A percentile compares a stretch with the other conserved stretches of the same genome.
phyloP scores from a whole-genome alignment of 2,113 vertebrate species.

The Monopterus albus region DNA sequence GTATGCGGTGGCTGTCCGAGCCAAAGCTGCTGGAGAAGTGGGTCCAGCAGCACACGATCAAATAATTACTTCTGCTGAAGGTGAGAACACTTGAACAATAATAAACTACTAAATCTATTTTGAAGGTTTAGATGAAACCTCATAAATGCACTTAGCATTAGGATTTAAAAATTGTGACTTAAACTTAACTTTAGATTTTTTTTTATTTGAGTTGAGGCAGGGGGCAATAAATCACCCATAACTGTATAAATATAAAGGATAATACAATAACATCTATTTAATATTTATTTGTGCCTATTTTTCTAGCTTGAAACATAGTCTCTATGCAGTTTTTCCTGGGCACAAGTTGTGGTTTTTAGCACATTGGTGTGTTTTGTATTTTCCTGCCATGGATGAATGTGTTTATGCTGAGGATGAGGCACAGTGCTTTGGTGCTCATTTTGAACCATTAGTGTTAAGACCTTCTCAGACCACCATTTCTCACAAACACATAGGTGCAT shows the following conservation, averaged over 20 bases:
- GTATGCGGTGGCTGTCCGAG: slow-evolving; percentile 82
- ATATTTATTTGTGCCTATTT: no score
- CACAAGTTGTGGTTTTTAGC: no score
- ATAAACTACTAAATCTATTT: neutral
- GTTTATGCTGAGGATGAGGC: no score
- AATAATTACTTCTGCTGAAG: slow-evolving; percentile 88
- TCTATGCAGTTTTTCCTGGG: no score
- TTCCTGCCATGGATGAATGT: no score
- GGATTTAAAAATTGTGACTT: neutral
- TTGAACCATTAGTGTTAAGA: no score
- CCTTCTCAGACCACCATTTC: no score
- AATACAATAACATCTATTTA: neutral
- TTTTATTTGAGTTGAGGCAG: neutral
- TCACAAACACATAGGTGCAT: no score
- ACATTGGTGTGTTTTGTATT: neutral
- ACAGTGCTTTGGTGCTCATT: no score
- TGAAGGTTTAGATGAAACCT: neutral
- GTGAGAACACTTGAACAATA: slow-evolving; percentile 72
- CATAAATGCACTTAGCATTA: neutral
- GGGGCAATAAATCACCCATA: neutral
- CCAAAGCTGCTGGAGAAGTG: slow-evolving; percentile 89
- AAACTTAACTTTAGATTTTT: no score
- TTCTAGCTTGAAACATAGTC: no score
- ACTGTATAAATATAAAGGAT: no score
- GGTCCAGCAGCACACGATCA: slow-evolving; percentile 86